Evolutionary conservation across 2,113 vertebrate genomes (phyloP), one percentile per base, ranked within the genome.

Genomic region (Tragelaphus scriptus): DNA sequence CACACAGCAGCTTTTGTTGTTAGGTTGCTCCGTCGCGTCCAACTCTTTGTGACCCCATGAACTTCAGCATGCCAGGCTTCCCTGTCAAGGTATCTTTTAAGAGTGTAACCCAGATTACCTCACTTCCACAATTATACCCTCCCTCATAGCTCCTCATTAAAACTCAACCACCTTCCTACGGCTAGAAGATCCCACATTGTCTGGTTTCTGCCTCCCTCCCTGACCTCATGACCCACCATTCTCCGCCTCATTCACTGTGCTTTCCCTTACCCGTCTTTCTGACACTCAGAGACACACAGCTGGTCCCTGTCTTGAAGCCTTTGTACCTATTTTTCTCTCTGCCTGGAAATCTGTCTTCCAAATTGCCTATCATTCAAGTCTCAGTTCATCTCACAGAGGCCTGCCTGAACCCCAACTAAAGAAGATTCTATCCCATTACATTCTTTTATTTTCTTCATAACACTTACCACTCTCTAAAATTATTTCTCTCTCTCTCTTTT

Each of bases 161-260:
- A 49, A 55, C 36, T 16, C 75, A 59, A 19, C 16, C 12, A 55
- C n/a, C 58, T 75, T 23, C 5, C 8, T 15, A 1, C 11, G 58
- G 28, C 44, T n/a, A 9, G 90, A 14, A 47, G 75, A 65, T 3
- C 2, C 40, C 36, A 21, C 0, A 1, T 21, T 1, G 30, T 63
- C 56, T 19, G 17, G 17, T 13, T 56, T 44, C 85, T 17, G 49
- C 21, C 81, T 58, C 16, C 40, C 56, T 30, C 40, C 47, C 63
- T 3, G 65, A 87, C 84, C 21, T 5, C 30, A 0, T 17, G 63
- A 9, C 36, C 49, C 15, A 3, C 56, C 26, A 2, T 6, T 55
- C 56, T 85, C 16, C 6, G 1, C 13, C 17, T 53, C 17, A 0
- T 26, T 51, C 4, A 7, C 61, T 28, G 2, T 36, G 86, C 61